phyloP scores from a whole-genome alignment of 2,888 invertebrate species.

The Pollenia griseotomentosa region DNA sequence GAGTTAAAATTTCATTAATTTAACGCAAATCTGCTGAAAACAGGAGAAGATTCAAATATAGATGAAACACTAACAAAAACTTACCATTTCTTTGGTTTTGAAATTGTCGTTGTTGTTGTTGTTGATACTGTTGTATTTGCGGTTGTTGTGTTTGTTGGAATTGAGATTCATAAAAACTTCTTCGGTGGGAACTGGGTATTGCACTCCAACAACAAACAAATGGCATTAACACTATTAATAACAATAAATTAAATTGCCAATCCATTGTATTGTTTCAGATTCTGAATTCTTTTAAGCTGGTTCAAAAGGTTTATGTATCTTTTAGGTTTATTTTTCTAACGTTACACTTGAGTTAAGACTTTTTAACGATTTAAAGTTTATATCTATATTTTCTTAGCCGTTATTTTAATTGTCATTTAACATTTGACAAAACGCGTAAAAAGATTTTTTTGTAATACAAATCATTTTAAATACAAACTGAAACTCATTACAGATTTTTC shows the following conservation, averaged over 20 bases:
- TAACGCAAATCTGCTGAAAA: neutral
- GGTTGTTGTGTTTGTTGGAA: conserved; percentile 22
- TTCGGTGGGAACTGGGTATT: conserved; percentile 34
- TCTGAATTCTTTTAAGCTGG: neutral
- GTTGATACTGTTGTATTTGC: neutral
- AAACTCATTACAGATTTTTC: neutral
- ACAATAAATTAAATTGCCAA: conserved; percentile 66
- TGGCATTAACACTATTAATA: conserved; percentile 71
- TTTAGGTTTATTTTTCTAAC: neutral
- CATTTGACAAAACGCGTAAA: neutral
- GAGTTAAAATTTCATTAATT: conserved; percentile 45
- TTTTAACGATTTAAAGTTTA: neutral
- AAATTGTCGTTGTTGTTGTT: conserved; percentile 16
- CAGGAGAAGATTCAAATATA: neutral
- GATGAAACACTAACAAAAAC: conserved; percentile 36
- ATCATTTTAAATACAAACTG: conserved; percentile 10
- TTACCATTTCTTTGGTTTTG: conserved; percentile 73
- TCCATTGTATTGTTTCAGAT: conserved; percentile 65
- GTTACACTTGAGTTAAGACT: conserved; percentile 4
- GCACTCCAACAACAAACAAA: conserved; percentile 68
- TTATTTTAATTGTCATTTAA: conserved; percentile 57
- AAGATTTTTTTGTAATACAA: conserved; percentile 4
- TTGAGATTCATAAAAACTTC: conserved; percentile 35
- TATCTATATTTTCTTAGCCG: conserved; percentile 30
- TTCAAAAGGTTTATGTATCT: neutral